Evolutionary conservation across 2,888 invertebrate genomes (phyloP).

Genomic region (Drosophila pegasa): DNA sequence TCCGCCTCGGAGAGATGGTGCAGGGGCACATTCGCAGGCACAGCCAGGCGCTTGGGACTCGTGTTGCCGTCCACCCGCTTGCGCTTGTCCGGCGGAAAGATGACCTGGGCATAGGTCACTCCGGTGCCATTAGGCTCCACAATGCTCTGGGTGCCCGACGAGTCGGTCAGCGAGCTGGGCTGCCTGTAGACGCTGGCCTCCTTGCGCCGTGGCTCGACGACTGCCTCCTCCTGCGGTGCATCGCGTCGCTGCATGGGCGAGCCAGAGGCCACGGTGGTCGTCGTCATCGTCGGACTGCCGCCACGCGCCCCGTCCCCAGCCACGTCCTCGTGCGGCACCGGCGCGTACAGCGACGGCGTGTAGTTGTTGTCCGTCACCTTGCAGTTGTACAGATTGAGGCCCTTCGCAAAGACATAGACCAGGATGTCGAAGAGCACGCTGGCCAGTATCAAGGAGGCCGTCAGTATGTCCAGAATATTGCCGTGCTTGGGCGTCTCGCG

Average conservation of each 20-base stretch:
- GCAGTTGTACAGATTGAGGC: slow-evolving; percentile 82
- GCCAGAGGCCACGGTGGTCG: slow-evolving; percentile 51
- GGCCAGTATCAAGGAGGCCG: slow-evolving; percentile 84
- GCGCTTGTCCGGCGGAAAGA: slow-evolving; percentile 81
- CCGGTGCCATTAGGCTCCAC: slow-evolving; percentile 66
- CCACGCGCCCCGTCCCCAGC: slow-evolving; percentile 23
- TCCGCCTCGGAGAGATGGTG: slow-evolving; percentile 82
- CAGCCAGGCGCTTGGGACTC: slow-evolving; percentile 80
- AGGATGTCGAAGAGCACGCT: slow-evolving; percentile 85
- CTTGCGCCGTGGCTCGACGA: slow-evolving; percentile 36
- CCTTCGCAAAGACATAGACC: slow-evolving; percentile 85
- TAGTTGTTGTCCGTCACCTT: slow-evolving; percentile 84
- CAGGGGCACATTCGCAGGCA: slow-evolving; percentile 81
- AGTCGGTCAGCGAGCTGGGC: slow-evolving; percentile 79
- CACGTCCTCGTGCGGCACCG: slow-evolving; percentile 74
- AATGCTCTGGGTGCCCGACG: slow-evolving; percentile 75
- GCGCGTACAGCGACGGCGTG: slow-evolving; percentile 80
- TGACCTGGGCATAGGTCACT: slow-evolving; percentile 82
- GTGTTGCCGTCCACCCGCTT: slow-evolving; percentile 72
- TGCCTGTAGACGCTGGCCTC: slow-evolving; percentile 75
- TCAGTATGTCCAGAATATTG: slow-evolving; percentile 85
- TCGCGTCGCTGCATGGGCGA: slow-evolving; percentile 64
- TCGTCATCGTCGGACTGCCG: slow-evolving; percentile 69
- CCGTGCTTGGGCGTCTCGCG: slow-evolving; percentile 85
- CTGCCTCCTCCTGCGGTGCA: slow-evolving; percentile 16